Base-by-base conservation (phyloP, 2,113 vertebrate species). In the Rhineura floridana region DNA sequence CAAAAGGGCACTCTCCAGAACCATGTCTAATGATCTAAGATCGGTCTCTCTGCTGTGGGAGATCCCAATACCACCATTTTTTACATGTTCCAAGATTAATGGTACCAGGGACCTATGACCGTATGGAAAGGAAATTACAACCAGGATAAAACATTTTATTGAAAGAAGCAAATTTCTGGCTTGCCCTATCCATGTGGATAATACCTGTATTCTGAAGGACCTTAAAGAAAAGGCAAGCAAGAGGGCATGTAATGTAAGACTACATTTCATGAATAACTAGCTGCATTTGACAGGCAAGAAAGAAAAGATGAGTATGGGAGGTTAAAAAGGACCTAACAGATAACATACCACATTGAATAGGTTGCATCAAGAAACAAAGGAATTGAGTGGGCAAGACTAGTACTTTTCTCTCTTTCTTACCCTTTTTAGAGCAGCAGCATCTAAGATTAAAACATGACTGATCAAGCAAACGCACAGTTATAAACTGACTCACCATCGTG, bases 101-200 rank as follows among this genome's bases (percentile, higher is more conserved):
- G 82, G 73, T 0, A 7, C 55, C 80, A 46, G 42, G 85, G 21
- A 69, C 88, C 0, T 91, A 13, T 13, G 70, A 78, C 83, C 55
- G 25, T 63, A 10, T 28, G 82, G 83, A 84, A 85, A 73, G 86
- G 19, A 19, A 10, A 33, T 88, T 39, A 62, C 63, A 70, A 77
- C 21, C 85, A 92, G 12, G 1, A 89, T 84, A 88, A 30, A 19
- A 70, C 10, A 81, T 89, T 78, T 50, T 84, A 78, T n/a, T 19
- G 52, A 88, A 91, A 90, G 69, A 92, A 93, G 87, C 92, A 79
- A 1, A 88, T 87, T 52, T 83, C 81, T 81, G 78, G 50, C 86
- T 84, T 94, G 48, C 75, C 59, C 83, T 90, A 73, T 15, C 67
- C 36, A 81, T 73, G 90, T 36, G n/a, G 44, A 79, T 36, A 36